Evolutionary conservation across 2,113 vertebrate genomes (phyloP).

Genomic region (Bubo scandiacus): DNA sequence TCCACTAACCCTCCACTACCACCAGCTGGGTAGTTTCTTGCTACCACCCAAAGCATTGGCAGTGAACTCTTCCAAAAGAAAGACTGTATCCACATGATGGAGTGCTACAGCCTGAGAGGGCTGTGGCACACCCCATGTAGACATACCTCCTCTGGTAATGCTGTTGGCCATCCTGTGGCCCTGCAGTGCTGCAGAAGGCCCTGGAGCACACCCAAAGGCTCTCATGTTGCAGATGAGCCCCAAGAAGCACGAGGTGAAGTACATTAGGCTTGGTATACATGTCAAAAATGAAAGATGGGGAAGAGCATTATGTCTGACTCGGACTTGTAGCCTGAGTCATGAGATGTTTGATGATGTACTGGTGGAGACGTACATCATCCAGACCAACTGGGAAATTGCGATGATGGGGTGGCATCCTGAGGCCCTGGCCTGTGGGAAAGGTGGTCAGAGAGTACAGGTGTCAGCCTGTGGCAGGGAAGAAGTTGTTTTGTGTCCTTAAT

Average conservation of each 20-base stretch:
- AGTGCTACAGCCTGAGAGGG: neutral
- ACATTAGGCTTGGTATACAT: neutral
- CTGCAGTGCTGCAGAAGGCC: neutral
- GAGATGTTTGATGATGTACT: neutral
- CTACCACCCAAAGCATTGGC: neutral
- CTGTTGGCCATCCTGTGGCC: neutral
- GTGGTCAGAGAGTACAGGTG: neutral
- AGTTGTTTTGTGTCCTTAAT: neutral
- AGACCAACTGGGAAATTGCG: neutral
- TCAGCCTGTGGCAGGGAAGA: neutral
- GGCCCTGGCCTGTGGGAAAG: neutral
- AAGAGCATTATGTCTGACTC: neutral
- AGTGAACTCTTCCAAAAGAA: neutral
- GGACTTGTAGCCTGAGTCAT: neutral
- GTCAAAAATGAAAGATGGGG: neutral
- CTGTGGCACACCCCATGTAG: rapidly evolving
- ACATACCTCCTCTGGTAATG: neutral
- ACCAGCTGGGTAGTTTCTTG: neutral
- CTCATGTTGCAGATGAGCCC: neutral
- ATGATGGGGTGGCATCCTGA: neutral
- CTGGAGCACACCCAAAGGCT: neutral
- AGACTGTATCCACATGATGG: neutral
- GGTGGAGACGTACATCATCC: neutral
- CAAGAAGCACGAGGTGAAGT: neutral
- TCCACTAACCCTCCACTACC: neutral